Conservation (phyloP, 2,113 vertebrate species). For the Rhinogobius similis region DNA sequence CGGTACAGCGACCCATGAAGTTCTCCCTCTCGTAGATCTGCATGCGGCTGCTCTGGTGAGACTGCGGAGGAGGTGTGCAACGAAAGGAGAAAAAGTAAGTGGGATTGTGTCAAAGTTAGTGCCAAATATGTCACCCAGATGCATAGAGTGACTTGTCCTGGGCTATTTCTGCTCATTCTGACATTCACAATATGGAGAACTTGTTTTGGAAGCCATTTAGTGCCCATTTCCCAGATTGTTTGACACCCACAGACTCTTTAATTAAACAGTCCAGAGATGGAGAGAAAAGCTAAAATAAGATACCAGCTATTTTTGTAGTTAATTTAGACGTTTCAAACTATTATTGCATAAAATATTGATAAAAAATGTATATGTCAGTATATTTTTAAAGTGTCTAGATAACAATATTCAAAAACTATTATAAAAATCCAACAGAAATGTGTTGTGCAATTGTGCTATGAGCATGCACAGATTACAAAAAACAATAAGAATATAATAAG, state of each 20-base stretch:
- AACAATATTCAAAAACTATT: too few relatives aligned
- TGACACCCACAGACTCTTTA: neutral
- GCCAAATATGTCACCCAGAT: slow-evolving; percentile 1
- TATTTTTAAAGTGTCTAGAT: too few relatives aligned
- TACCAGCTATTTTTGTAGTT: too few relatives aligned
- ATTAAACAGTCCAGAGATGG: neutral
- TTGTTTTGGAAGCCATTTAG: neutral
- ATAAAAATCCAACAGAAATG: too few relatives aligned
- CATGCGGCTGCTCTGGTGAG: slow-evolving; percentile 82
- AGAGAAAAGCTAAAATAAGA: neutral
- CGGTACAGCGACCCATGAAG: slow-evolving; percentile 78
- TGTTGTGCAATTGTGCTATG: too few relatives aligned
- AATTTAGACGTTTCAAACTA: too few relatives aligned
- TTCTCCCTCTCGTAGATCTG: slow-evolving; percentile 81
- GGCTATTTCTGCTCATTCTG: slow-evolving; percentile 32
- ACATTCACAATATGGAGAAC: slow-evolving; percentile 11
- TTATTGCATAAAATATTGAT: too few relatives aligned
- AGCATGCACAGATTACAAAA: too few relatives aligned
- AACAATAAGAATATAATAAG: too few relatives aligned
- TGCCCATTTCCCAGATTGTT: neutral
- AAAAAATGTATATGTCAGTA: too few relatives aligned
- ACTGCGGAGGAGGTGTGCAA: slow-evolving; percentile 45
- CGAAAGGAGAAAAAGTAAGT: neutral
- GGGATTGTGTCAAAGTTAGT: neutral
- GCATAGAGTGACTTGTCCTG: neutral